A percentile compares a stretch with the other conserved stretches of the same genome.
Conservation (phyloP, 2,797 vertebrate genomes). For the Chelidonichthys spinosus region DNA sequence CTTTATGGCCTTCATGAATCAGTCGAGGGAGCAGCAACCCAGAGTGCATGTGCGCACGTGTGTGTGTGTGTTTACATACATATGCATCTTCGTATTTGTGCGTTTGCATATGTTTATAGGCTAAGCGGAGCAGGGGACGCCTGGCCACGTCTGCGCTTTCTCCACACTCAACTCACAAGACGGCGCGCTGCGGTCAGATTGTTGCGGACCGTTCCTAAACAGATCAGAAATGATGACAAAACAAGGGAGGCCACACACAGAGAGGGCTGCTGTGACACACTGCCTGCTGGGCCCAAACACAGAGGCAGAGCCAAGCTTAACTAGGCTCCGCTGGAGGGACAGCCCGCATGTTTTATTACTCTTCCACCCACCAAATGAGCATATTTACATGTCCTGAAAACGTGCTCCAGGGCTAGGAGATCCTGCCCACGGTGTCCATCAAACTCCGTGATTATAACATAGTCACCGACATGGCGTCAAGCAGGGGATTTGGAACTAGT, state of each 20-base stretch:
- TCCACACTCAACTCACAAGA: slow-evolving; percentile 60
- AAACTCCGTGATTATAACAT: slow-evolving; percentile 61
- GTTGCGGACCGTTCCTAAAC: slow-evolving; percentile 82
- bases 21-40: slow-evolving; percentile 10
- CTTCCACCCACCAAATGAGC: slow-evolving; percentile 57
- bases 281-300: slow-evolving; percentile 68
- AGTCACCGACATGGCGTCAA: slow-evolving; percentile 22
- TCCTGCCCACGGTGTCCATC: slow-evolving; percentile 57
- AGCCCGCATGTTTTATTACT: slow-evolving; percentile 59
- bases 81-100: slow-evolving; percentile 45
- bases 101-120: slow-evolving; percentile 61
- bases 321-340: slow-evolving; percentile 42
- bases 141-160: slow-evolving; percentile 54
- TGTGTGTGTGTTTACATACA: slow-evolving; percentile 51
- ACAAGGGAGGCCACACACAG: slow-evolving; percentile 84
- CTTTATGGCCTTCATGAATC: slow-evolving; percentile 60
- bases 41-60: slow-evolving; percentile 23
- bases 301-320: slow-evolving; percentile 60
- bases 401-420: slow-evolving; percentile 30
- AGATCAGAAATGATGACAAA: slow-evolving; percentile 84
- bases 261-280: slow-evolving; percentile 69
- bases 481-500: slow-evolving; percentile 34
- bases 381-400: slow-evolving; percentile 56
- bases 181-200: slow-evolving; percentile 75
- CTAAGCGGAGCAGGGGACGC: slow-evolving; percentile 33